Evolutionary conservation across 2,888 invertebrate species (phyloP), one percentile per base, ranked within the genome.

Genomic region (Papilio demoleus): DNA sequence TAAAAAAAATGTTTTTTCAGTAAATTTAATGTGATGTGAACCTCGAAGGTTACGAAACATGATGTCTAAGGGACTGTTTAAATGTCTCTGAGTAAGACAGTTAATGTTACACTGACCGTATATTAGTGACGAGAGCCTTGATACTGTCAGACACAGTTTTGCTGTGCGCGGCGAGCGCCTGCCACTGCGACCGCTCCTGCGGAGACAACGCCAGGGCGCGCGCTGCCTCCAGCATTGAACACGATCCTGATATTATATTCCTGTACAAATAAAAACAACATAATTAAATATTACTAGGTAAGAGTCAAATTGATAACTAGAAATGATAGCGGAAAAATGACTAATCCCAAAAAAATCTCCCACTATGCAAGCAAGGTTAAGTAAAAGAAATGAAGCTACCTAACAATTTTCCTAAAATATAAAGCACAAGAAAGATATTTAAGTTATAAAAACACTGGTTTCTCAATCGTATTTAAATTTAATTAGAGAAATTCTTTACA

Each of bases 61-160:
- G n/a, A n/a, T n/a, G n/a, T n/a, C n/a, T n/a, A n/a, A n/a, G n/a
- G n/a, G n/a, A n/a, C n/a, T n/a, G n/a, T n/a, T n/a, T n/a, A n/a
- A n/a, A n/a, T n/a, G n/a, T n/a, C n/a, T n/a, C n/a, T n/a, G n/a
- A n/a, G n/a, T n/a, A n/a, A n/a, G n/a, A n/a, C n/a, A n/a, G n/a
- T n/a, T n/a, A n/a, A 36, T 3, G 14, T 38, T 38, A 17, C 14
- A 47, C 47, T 65, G 82, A 96, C 94, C 97, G 95, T 77, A 99
- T 98, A 73, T 97, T 97, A 14, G 97, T 95, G 4, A 99, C 98
- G 4, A 99, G 94, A 12, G 95, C 95, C 88, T 99, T 99, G 82
- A 99, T 99, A 34, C 98, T 97, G 85, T 99, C 99, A 0, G 99
- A 99, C 0, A 99, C 99, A 63, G 95, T 96, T 85, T 98, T 99